Base-by-base conservation (phyloP, 1,140 invertebrate genomes). In the Pantala flavescens region DNA sequence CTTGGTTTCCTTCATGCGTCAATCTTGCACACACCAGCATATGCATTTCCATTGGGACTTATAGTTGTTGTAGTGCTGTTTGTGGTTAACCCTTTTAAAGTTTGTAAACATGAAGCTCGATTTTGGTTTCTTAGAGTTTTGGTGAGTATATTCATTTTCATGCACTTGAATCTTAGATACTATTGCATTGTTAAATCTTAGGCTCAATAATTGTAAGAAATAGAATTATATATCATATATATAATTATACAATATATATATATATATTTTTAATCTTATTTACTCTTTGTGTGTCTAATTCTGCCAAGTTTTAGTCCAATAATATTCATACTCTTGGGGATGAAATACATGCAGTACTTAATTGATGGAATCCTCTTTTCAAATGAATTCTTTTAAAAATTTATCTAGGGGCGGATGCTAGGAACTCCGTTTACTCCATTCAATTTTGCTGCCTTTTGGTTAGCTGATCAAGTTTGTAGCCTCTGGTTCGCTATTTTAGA, bases 371-470 rank as follows among this genome's bases (percentile, higher is more conserved):
- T 9, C 9, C 28, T 36, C 28, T 9, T 5, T 36, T 36, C 2
- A 2, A 36, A 36, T 36, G 9, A 2, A 36, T 36, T 2, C 9
- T 36, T 2, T n/a, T n/a, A 5, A 36, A 5, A 5, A 36, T 36
- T 36, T 36, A 36, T 80, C 36, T 75, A 85, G 88, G 84, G 88
- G 71, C 85, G 91, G 21, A 90, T 94, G 76, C 80, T 94, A 75
- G 85, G 87, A 9, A 91, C 95, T 0, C 94, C 94, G 12, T 92
- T 96, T 80, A 90, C 91, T 77, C 88, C 90, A 79, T 95, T 97
- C 19, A 88, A 88, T 14, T 97, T 97, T 81, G 93, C 94, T 73
- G 94, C 97, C 83, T 97, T 97, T 84, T 97, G 95, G 95, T 87
- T 97, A 74, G 95, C 92, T 74, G 94, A 97, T 84, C 94, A 97